phyloP scores from a whole-genome alignment of 2,797 vertebrate species.

The Garrulus glandarius region DNA sequence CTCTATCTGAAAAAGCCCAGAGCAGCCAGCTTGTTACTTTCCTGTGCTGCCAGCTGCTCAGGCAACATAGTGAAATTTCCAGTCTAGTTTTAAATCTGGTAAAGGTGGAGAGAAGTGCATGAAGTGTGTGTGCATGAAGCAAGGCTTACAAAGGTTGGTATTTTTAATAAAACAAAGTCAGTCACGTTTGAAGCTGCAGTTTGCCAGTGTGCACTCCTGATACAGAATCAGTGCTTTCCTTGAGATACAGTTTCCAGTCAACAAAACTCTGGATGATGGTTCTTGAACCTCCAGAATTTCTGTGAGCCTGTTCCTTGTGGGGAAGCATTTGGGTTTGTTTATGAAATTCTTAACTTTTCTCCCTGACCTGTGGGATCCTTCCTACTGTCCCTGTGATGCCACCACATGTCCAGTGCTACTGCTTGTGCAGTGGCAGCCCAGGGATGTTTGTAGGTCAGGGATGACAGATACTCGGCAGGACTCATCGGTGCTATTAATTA shows the following conservation, averaged over 20 bases:
- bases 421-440: neutral
- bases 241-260: neutral
- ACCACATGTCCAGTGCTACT: neutral
- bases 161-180: neutral
- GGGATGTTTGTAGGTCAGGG: constrained; percentile 49
- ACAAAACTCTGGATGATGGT: neutral
- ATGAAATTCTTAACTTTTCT: neutral
- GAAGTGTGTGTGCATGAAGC: neutral
- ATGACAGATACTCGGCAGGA: constrained; percentile 1
- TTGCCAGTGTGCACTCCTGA: neutral
- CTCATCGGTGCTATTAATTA: constrained; percentile 13
- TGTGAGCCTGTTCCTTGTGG: neutral
- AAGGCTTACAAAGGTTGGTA: neutral
- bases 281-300: neutral
- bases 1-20: neutral
- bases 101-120: neutral
- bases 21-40: neutral
- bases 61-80: neutral
- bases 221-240: neutral
- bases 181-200: neutral
- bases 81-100: neutral
- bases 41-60: neutral
- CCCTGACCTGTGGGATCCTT: neutral
- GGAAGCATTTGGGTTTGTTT: neutral
- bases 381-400: neutral